A percentile compares a stretch with the other conserved stretches of the same genome.
These are phyloP conservation scores for Pipistrellus kuhlii DNA, from an alignment of 2,797 vertebrate species.

Conservation along the genomic window DNA sequence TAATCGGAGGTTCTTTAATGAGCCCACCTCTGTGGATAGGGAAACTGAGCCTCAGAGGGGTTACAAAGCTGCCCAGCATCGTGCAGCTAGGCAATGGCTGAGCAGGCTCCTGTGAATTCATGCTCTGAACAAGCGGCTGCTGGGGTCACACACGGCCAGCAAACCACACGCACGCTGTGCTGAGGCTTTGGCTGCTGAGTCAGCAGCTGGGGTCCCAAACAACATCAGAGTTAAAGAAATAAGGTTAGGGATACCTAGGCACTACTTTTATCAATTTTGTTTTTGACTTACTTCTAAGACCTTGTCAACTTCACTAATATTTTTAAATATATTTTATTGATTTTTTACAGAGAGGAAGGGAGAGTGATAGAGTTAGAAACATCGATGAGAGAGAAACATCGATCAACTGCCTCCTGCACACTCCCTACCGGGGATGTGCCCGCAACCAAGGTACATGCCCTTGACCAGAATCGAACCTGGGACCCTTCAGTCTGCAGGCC, in stretches of 20 bases:
- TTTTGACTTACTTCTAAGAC: slow-evolving; percentile 19
- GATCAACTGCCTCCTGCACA: too few relatives aligned
- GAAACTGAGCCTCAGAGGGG: not conserved
- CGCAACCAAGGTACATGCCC: too few relatives aligned
- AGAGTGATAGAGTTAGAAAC: too few relatives aligned
- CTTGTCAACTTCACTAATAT: not conserved
- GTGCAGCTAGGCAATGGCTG: not conserved
- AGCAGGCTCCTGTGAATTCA: not conserved
- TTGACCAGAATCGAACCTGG: too few relatives aligned
- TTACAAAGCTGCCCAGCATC: not conserved
- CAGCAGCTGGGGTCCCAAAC: not conserved
- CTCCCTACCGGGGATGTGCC: too few relatives aligned
- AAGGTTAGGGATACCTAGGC: not conserved
- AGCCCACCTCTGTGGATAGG: not conserved
- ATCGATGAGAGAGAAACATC: too few relatives aligned
- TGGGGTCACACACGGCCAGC: not conserved
- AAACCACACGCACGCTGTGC: not conserved
- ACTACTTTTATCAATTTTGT: not conserved
- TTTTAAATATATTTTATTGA: too few relatives aligned
- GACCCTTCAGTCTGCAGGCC: too few relatives aligned
- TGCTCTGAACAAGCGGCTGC: not conserved
- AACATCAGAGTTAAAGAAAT: not conserved
- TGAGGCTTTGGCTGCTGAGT: not conserved
- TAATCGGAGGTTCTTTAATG: not conserved
- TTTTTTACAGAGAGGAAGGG: too few relatives aligned